phyloP scores from a whole-genome alignment of 2,113 vertebrate species.

The Anguilla rostrata region DNA sequence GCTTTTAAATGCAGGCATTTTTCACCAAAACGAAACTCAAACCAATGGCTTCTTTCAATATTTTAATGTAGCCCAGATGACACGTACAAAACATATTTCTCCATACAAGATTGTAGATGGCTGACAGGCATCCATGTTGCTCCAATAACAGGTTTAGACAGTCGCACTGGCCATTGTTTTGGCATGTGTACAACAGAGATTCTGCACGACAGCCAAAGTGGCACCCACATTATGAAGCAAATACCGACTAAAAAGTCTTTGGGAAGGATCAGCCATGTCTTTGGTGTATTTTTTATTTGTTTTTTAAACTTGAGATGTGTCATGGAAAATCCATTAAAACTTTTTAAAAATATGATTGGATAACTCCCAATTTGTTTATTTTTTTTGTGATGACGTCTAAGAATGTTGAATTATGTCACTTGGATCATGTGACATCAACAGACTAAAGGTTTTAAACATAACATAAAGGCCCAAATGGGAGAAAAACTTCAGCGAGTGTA shows the following conservation, averaged over 20 bases:
- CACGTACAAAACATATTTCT: slow-evolving; percentile 24
- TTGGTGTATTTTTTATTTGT: slow-evolving; percentile 6
- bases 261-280: slow-evolving; percentile 13
- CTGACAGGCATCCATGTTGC: not conserved
- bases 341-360: not conserved
- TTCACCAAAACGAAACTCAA: slow-evolving; percentile 1
- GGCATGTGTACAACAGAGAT: not conserved
- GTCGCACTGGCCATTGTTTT: not conserved
- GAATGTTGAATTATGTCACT: not conserved
- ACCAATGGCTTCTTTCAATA: slow-evolving; percentile 28
- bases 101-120: slow-evolving; percentile 18
- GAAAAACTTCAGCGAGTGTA: not conserved
- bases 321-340: not conserved
- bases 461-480: not conserved
- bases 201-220: not conserved
- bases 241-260: not conserved
- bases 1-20: slow-evolving; percentile 35
- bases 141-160: not conserved
- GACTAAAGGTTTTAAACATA: not conserved
- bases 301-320: too few relatives aligned
- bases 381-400: too few relatives aligned
- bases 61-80: slow-evolving; percentile 34
- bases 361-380: not conserved
- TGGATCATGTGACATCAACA: not conserved
- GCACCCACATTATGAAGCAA: not conserved